Evolutionary conservation across 2,113 vertebrate species (phyloP).

Genomic region (Mionectes macconnelli): DNA sequence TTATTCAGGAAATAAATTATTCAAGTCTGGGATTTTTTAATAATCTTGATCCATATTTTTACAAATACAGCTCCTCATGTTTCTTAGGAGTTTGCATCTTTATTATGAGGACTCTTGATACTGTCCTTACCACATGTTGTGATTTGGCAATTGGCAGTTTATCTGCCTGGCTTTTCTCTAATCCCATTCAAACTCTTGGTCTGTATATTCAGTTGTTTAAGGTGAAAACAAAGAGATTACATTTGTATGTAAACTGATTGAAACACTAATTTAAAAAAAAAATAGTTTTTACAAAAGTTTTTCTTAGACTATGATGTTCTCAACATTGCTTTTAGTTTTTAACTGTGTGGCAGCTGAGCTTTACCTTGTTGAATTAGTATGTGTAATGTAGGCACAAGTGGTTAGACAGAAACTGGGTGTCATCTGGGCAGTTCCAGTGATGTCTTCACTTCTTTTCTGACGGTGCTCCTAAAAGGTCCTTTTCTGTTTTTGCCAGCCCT

Average conservation of each 20-base stretch:
- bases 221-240: background rate
- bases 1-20: background rate
- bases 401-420: background rate
- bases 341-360: background rate
- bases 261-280: background rate
- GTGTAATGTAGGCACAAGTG: background rate
- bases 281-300: background rate
- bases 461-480: background rate
- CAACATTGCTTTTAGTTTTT: background rate
- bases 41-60: background rate
- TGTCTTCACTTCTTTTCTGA: background rate
- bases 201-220: background rate
- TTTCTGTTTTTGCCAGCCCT: background rate
- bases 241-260: background rate
- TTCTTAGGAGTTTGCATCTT: background rate
- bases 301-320: background rate
- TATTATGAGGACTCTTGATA: background rate
- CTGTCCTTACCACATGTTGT: background rate
- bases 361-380: background rate
- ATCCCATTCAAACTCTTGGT: background rate
- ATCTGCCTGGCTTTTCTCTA: background rate
- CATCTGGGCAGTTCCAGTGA: background rate
- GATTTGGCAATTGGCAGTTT: background rate
- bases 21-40: rapidly evolving
- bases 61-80: background rate